Conservation (phyloP, 2,888 invertebrate genomes). For the Trachelus tabidus region DNA sequence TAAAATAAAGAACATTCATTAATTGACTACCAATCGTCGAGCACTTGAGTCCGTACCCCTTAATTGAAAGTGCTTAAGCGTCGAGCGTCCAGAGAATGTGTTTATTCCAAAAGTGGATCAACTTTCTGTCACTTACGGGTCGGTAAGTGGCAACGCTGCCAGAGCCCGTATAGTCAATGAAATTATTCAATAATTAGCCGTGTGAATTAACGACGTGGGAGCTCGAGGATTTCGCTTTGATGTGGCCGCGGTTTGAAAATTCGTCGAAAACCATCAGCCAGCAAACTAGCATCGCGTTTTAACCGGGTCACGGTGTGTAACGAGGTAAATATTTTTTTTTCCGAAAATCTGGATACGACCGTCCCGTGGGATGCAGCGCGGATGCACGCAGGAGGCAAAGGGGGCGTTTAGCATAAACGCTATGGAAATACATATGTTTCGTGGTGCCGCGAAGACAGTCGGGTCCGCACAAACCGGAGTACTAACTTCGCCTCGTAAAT, state of each 20-base stretch:
- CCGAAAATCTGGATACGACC: not conserved
- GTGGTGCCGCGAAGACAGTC: conserved; percentile 34
- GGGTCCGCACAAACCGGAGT: conserved; percentile 36
- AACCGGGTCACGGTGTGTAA: not conserved
- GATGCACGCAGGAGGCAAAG: not conserved
- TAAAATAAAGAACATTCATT: not conserved
- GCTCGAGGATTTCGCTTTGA: not conserved
- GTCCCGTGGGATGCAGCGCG: not conserved
- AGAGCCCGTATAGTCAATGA: not conserved
- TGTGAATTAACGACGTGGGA: not conserved
- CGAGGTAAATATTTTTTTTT: not conserved
- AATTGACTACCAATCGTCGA: not conserved
- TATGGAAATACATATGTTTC: conserved; percentile 10
- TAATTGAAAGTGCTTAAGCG: not conserved
- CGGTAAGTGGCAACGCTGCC: not conserved
- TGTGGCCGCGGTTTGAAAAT: not conserved
- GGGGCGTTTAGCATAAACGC: not conserved
- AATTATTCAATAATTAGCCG: not conserved
- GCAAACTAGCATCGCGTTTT: not conserved
- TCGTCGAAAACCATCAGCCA: not conserved
- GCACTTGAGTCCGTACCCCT: too few species aligned
- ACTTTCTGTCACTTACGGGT: not conserved
- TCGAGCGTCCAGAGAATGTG: not conserved
- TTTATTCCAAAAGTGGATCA: not conserved
- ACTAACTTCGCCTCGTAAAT: conserved; percentile 42